Percentiles rank a stretch among this genome's conserved stretches.
These are phyloP conservation scores for Bradypodion pumilum DNA, from an alignment of 2,797 vertebrate species.

Conservation along the genomic window DNA sequence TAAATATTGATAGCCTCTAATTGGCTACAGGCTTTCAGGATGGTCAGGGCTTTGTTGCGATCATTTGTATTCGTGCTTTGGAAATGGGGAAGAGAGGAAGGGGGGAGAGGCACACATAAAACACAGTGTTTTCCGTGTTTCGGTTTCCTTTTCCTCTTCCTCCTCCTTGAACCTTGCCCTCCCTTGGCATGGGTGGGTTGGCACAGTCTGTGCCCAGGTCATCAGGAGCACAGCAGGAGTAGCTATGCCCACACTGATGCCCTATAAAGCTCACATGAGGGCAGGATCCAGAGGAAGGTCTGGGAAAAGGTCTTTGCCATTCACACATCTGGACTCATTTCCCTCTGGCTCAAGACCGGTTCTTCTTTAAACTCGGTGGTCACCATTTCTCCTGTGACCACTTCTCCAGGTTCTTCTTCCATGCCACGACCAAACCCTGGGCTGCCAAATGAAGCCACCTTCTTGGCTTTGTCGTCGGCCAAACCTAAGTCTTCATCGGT, in stretches of 20 bases:
- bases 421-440: too few relatives aligned
- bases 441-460: too few relatives aligned
- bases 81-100: conserved; percentile 57
- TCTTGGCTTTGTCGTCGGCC: too few relatives aligned
- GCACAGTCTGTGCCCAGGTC: conserved; percentile 63
- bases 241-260: conserved; percentile 50
- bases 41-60: conserved; percentile 76
- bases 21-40: conserved; percentile 94
- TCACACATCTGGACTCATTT: background rate
- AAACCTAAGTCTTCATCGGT: too few relatives aligned
- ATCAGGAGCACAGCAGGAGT: too few relatives aligned
- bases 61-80: conserved; percentile 79
- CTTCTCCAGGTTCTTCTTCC: background rate
- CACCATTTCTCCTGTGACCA: background rate
- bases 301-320: conserved; percentile 40
- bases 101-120: conserved; percentile 37
- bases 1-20: conserved; percentile 97
- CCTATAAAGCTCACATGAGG: conserved; percentile 46
- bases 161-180: conserved; percentile 33
- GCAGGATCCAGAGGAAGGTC: conserved; percentile 46
- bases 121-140: conserved; percentile 62
- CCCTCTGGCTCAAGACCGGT: rapidly evolving
- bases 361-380: background rate
- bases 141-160: conserved; percentile 55
- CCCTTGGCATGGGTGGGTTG: conserved; percentile 66